Percentiles rank a stretch among this genome's conserved stretches.
Evolutionary conservation across 1,140 invertebrate species (phyloP).

Genomic region (Habropoda laboriosa): DNA sequence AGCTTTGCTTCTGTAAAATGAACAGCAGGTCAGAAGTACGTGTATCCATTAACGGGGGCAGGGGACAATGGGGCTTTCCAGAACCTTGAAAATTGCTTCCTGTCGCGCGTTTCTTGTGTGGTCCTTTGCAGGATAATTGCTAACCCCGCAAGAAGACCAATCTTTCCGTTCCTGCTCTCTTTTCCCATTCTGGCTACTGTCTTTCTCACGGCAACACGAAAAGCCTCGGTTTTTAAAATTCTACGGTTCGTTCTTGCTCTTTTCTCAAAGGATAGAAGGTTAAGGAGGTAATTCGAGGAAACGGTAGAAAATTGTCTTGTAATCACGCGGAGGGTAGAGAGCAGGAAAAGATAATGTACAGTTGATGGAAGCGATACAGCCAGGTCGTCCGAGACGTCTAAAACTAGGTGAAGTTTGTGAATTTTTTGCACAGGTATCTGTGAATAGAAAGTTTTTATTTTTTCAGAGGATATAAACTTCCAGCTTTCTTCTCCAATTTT

Average conservation of each 20-base stretch:
- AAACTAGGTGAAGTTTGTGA: no score
- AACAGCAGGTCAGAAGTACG: slow-evolving; percentile 45
- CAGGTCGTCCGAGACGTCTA: no score
- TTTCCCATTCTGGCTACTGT: no score
- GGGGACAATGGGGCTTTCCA: slow-evolving; percentile 30
- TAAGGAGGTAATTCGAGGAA: neutral
- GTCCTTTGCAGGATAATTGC: slow-evolving; percentile 10
- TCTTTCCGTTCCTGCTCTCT: neutral
- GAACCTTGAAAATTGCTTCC: slow-evolving; percentile 42
- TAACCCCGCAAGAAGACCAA: neutral
- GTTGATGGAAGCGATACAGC: no score
- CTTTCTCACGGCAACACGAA: neutral
- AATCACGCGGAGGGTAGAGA: slow-evolving; percentile 1
- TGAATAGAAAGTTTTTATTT: no score
- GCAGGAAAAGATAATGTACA: slow-evolving; percentile 11
- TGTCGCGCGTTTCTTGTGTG: slow-evolving; percentile 19
- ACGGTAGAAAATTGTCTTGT: slow-evolving; percentile 19
- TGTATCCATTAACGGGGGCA: slow-evolving; percentile 30
- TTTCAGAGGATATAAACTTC: no score
- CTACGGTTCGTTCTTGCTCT: no score
- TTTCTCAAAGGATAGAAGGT: neutral
- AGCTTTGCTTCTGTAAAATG: slow-evolving; percentile 74
- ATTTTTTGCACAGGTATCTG: no score
- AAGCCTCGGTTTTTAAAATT: neutral
- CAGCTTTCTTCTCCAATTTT: no score